These are phyloP conservation scores for Ophion ellenae DNA, from an alignment of 2,888 invertebrate genomes.

Conservation along the genomic window DNA sequence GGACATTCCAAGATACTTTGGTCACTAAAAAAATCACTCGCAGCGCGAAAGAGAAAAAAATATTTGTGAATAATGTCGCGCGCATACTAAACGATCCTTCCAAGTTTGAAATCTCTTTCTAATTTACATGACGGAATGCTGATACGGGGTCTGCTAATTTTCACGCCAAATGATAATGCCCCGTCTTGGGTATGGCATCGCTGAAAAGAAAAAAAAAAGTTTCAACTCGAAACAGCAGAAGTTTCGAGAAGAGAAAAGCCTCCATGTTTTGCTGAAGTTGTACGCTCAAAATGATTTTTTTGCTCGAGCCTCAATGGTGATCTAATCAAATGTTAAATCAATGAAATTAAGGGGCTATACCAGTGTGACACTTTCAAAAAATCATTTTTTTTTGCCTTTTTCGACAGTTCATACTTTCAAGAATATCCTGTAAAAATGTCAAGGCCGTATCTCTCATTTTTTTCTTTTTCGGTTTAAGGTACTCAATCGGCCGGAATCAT, in stretches of 20 bases:
- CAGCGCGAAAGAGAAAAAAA: conserved; percentile 15
- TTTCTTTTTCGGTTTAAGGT: too few species aligned
- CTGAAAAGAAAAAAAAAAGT: background rate
- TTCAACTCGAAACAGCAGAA: background rate
- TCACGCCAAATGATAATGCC: background rate
- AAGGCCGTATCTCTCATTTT: too few species aligned
- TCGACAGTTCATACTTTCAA: too few species aligned
- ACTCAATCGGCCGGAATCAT: too few species aligned
- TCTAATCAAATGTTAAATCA: too few species aligned
- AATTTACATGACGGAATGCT: background rate
- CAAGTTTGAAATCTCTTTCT: conserved; percentile 20
- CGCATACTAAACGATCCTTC: conserved; percentile 17
- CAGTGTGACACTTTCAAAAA: too few species aligned
- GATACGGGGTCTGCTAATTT: background rate
- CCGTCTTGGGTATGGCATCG: background rate
- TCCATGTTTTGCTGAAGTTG: background rate
- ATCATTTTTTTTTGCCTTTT: too few species aligned
- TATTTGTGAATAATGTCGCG: conserved; percentile 21
- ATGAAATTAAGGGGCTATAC: too few species aligned
- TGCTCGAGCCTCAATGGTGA: too few species aligned
- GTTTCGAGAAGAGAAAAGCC: background rate
- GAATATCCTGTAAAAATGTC: too few species aligned
- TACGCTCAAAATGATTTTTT: background rate
- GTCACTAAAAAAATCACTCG: conserved; percentile 31
- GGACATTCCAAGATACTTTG: conserved; percentile 37